phyloP scores from a whole-genome alignment of 2,797 vertebrate species.

The Enteromius radiatus region DNA sequence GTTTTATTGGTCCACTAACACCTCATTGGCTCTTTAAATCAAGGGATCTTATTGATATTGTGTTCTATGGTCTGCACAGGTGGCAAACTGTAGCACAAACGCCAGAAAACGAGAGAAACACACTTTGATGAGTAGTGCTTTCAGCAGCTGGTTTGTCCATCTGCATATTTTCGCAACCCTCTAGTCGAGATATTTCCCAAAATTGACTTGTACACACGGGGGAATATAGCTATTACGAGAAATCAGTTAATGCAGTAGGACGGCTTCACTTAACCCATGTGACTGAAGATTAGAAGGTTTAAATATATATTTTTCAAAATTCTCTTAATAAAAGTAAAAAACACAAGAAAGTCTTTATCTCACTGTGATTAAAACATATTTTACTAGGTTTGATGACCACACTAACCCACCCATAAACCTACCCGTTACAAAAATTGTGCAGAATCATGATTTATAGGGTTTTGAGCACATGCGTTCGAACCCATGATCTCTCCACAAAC shows the following conservation, averaged over 20 bases:
- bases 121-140: conserved; percentile 62
- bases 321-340: neutral
- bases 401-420: too few relatives aligned
- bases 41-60: conserved; percentile 54
- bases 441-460: too few relatives aligned
- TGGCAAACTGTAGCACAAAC: conserved; percentile 3
- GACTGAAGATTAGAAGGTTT: neutral
- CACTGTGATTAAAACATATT: too few relatives aligned
- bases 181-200: conserved; percentile 29
- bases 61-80: conserved; percentile 35
- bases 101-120: conserved; percentile 46
- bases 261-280: neutral
- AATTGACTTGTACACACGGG: conserved; percentile 12
- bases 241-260: conserved; percentile 29
- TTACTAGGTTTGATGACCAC: too few relatives aligned
- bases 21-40: conserved; percentile 65
- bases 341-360: neutral
- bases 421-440: too few relatives aligned
- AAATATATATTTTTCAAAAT: neutral
- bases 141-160: conserved; percentile 64
- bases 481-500: too few relatives aligned
- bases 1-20: conserved; percentile 64
- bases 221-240: conserved; percentile 15
- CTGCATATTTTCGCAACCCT: conserved; percentile 21
- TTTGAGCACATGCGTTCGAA: too few relatives aligned